Evolutionary conservation across 2,797 vertebrate genomes (phyloP), one percentile per base, ranked within the genome.

Genomic region (Glossophaga mutica): DNA sequence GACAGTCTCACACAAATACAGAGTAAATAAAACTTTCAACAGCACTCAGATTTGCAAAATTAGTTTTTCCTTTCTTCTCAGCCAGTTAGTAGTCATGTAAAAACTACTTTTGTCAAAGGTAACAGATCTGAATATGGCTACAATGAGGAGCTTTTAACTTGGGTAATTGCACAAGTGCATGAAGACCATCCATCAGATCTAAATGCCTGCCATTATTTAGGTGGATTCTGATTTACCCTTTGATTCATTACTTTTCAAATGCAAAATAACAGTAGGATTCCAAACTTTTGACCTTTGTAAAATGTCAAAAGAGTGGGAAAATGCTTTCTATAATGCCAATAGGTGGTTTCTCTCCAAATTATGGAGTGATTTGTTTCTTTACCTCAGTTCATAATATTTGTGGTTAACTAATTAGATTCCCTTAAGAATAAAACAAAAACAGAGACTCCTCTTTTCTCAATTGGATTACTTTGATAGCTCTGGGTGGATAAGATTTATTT

Each of bases 241-340:
- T 92, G 46, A 97, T 77, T 94, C 57, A 94, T 96, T 71, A 90
- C 55, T 94, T 90, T 96, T 96, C 57, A 95, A 94, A 96, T 94
- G 70, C 77, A 96, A 93, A 94, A 91, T 93, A 90, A 94, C 91
- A 90, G 52, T 71, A 94, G 37, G 42, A 84, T 87, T 96, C 22
- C 70, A 96, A 94, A 97, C 48, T 94, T 97, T 70, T 96, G 94
- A 96, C 96, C 94, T 97, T 97, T 96, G 50, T 48, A 96, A 97
- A 97, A 97, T 93, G 86, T 97, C 94, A 96, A 44, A 95, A 86
- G 74, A 90, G 15, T 65, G 76, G 9, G 42, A 48, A 96, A 97
- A 92, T 88, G 37, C 77, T 91, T 94, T 86, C 44, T 68, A 77
- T 77, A 95, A 96, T 95, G 77, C 46, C 90, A 95, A 12, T 94